These are phyloP conservation scores for Metacarcinus magister DNA, from an alignment of 2,888 invertebrate species.

Conservation along the genomic window DNA sequence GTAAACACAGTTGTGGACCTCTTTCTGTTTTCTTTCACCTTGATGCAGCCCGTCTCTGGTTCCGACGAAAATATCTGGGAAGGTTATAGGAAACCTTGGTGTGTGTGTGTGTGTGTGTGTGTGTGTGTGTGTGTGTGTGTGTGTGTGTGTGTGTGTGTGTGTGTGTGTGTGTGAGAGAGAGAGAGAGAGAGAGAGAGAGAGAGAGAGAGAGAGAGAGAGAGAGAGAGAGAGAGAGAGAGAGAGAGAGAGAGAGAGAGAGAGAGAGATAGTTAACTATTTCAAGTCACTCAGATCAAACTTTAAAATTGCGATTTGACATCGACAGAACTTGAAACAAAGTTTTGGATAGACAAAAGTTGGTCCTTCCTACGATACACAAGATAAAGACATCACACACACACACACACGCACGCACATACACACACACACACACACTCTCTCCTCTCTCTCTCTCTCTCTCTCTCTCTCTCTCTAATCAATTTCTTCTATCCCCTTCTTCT, in stretches of 20 bases:
- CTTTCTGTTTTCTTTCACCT: background rate
- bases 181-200: conserved; percentile 63
- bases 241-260: conserved; percentile 77
- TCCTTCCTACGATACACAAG: background rate
- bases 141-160: too few species aligned
- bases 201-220: conserved; percentile 38
- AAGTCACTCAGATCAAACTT: conserved; percentile 49
- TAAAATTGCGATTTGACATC: conserved; percentile 41
- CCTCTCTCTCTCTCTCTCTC: background rate
- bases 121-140: too few species aligned
- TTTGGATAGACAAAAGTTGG: conserved; percentile 19
- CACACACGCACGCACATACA: background rate
- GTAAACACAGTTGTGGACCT: background rate
- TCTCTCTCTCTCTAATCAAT: background rate
- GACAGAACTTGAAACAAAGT: background rate
- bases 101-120: too few species aligned
- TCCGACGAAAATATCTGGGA: background rate
- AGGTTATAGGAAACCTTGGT: background rate
- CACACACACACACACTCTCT: background rate
- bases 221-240: conserved; percentile 72
- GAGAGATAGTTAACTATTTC: background rate
- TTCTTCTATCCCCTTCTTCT: background rate
- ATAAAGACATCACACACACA: too few species aligned
- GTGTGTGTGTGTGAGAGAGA: conserved; percentile 1
- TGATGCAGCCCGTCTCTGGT: background rate